phyloP scores from a whole-genome alignment of 2,888 invertebrate genomes.

The Andrena haemorrhoa region DNA sequence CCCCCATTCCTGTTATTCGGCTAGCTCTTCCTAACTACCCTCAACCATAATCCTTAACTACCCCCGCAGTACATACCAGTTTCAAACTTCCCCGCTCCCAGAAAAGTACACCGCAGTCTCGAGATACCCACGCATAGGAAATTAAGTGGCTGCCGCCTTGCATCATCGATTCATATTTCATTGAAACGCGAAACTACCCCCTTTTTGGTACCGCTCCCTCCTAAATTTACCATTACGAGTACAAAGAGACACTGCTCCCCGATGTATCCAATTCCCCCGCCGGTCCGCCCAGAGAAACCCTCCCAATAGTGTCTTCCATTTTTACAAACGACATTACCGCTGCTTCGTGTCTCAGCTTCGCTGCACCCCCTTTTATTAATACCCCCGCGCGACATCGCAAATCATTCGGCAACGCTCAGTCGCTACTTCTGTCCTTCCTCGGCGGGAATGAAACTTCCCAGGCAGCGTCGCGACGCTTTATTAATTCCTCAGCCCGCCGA shows the following conservation, averaged over 20 bases:
- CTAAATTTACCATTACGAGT: neutral
- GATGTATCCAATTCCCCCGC: neutral
- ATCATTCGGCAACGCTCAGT: neutral
- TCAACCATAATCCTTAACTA: no score
- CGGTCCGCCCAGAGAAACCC: neutral
- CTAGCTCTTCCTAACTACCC: no score
- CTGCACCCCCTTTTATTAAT: neutral
- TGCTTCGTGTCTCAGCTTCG: neutral
- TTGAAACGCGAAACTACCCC: neutral
- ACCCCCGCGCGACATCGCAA: neutral
- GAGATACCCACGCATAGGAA: neutral
- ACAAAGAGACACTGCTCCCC: neutral
- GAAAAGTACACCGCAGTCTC: no score
- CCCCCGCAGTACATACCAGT: no score
- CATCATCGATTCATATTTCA: neutral
- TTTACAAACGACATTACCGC: neutral
- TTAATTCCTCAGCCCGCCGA: conserved; percentile 70
- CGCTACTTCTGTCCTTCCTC: neutral
- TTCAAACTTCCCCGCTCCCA: no score
- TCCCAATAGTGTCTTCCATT: conserved; percentile 1
- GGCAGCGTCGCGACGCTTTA: conserved; percentile 68
- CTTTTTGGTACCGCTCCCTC: neutral
- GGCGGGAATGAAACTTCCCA: conserved; percentile 56
- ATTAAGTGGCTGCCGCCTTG: neutral
- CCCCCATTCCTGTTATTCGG: no score